phyloP scores from a whole-genome alignment of 2,113 vertebrate species.

The Ondatra zibethicus region DNA sequence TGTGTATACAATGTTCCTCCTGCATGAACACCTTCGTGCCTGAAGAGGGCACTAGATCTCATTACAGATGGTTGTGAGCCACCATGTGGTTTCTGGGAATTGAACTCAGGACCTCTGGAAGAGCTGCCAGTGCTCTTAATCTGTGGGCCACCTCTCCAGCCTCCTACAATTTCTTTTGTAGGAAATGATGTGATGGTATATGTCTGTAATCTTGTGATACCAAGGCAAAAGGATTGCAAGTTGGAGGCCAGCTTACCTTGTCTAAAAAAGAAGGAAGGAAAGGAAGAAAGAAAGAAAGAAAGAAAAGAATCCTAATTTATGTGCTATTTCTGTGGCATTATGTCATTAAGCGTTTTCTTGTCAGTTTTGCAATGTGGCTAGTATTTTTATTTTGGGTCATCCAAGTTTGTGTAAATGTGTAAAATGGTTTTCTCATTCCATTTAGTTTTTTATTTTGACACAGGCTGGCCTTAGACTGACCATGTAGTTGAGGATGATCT shows the following conservation, averaged over 20 bases:
- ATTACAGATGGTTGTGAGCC: too few species aligned
- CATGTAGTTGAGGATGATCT: neutral
- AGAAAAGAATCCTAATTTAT: neutral
- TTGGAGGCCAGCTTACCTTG: neutral
- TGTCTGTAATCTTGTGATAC: neutral
- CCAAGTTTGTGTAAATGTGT: neutral
- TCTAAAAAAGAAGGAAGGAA: constrained; percentile 4
- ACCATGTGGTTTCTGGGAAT: too few species aligned
- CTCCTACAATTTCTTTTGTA: neutral
- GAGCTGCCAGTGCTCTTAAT: too few species aligned
- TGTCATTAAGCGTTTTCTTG: neutral
- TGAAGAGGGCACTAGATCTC: too few species aligned
- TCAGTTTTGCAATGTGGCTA: neutral
- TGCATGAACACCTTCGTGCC: too few species aligned
- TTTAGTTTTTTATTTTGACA: neutral
- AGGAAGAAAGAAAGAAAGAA: neutral
- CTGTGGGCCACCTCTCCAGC: too few species aligned
- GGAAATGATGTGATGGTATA: neutral
- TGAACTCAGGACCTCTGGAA: too few species aligned
- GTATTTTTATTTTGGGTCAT: constrained; percentile 48
- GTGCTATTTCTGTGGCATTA: constrained; percentile 13
- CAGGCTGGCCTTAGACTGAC: neutral
- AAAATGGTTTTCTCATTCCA: neutral
- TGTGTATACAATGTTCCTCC: too few species aligned
- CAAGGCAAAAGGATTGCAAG: neutral